A percentile compares a stretch with the other conserved stretches of the same genome.
phyloP scores from a whole-genome alignment of 1,140 invertebrate species.

The Trichogramma pretiosum region DNA sequence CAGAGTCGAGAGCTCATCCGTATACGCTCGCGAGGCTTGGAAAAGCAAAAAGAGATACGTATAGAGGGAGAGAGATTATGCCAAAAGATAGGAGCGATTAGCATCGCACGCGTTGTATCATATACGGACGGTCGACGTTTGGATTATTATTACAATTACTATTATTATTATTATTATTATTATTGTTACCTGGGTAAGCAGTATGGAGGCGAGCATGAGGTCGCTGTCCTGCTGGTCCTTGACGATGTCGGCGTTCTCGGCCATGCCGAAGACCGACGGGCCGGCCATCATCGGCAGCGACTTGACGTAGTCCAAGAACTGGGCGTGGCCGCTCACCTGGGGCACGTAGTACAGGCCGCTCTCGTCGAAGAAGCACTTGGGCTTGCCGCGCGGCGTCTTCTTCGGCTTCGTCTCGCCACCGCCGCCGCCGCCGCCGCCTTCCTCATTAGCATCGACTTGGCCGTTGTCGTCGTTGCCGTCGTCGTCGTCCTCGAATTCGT shows the following conservation, averaged over 20 bases:
- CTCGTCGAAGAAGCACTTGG: constrained; percentile 55
- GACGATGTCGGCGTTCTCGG: constrained; percentile 86
- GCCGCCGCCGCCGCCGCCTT: too few species aligned
- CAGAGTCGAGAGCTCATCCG: too few species aligned
- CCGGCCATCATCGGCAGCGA: constrained; percentile 68
- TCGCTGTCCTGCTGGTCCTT: constrained; percentile 84
- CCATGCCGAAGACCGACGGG: constrained; percentile 82
- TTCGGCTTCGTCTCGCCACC: too few species aligned
- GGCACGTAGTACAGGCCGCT: constrained; percentile 69
- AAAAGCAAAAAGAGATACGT: not conserved
- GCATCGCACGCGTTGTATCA: too few species aligned
- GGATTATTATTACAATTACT: too few species aligned
- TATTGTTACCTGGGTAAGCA: constrained; percentile 87
- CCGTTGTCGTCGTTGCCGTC: too few species aligned
- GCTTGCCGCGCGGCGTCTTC: too few species aligned
- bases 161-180: constrained; percentile 15
- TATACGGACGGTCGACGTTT: too few species aligned
- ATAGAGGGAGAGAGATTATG: not conserved
- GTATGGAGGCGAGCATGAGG: constrained; percentile 64
- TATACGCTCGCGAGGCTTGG: not conserved
- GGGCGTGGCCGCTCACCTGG: constrained; percentile 59
- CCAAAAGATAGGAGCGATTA: too few species aligned
- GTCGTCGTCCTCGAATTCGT: constrained; percentile 29
- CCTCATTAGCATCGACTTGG: too few species aligned
- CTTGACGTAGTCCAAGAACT: constrained; percentile 69